Base-by-base conservation (phyloP, 2,888 invertebrate species). In the Diplolepis rosae region DNA sequence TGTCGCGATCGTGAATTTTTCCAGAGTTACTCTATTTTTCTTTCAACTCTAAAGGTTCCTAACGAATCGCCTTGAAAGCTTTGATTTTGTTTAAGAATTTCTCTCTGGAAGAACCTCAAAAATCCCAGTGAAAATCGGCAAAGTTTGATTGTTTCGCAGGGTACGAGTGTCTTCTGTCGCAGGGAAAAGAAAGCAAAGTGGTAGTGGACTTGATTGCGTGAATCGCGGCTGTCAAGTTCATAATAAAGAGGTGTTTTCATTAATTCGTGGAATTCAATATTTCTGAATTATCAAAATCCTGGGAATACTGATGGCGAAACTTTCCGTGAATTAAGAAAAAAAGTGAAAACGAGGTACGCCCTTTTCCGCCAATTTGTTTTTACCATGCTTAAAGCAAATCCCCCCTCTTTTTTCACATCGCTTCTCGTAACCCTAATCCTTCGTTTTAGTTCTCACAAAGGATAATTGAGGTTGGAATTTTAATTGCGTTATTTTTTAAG, bases 1-100 rank as follows among this genome's bases (percentile, higher is more conserved):
- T 85, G 84, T 84, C 77, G 83, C 81, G 81, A 78, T 79, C 78
- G 81, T 79, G 81, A 77, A 79, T 80, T 82, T 79, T 76, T 77
- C 78, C 77, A 78, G 78, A 79, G 77, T 70, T 77, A 77, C 65
- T 42, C 9, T 45, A 61, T 61, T 24, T 50, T 61, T 51, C 70
- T n/a, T 13, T 13, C 54, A 61, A 61, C 35, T 30, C 22, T 13
- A 54, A 13, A 11, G 24, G 11, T 39, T 35, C 13, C 13, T 22
- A n/a, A 22, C 22, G 6, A 39, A n/a, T 61, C 13, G 11, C 11
- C 22, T 9, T 1, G 5, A 24, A 39, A 35, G 6, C 13, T 7
- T 7, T 22, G 13, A 39, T 13, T 35, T 35, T n/a, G 13, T 5
- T 1, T 5, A 13, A 11, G 22, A 24, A 27, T 61, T 18, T 11